Base-by-base conservation (phyloP, 2,797 vertebrate species). In the Toxotes lorentzi region DNA sequence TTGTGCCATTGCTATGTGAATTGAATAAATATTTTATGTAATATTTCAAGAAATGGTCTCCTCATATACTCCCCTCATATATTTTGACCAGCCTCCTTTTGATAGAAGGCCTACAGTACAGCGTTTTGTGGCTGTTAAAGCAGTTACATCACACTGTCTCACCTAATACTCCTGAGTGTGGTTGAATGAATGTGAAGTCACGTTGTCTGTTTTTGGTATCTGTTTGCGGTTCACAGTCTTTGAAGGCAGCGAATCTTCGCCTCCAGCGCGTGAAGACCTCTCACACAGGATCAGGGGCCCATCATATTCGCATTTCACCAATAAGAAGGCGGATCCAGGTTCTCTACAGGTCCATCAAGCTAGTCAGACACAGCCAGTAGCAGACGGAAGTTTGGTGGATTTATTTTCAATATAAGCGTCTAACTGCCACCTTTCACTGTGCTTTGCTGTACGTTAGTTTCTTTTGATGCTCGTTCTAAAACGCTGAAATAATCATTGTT, bases 251-350 rank as follows among this genome's bases (percentile, higher is more conserved):
- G 61, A 0, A 27, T 5, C 48, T 76, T 64, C 5, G 45, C 70
- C 76, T 79, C 3, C 7, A 64, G 78, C 58, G 35, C 32, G 0
- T 51, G 60, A 81, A 83, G 30, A 40, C 73, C 66, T 34, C 77
- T 50, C 66, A 45, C 21, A 35, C 73, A 21, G 57, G 3, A 23
- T 9, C 27, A 58, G 53, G 41, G 53, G 38, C 58, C 11, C 16
- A 54, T 27, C 79, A 7, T 45, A 1, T 50, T 59, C 58, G 32
- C 23, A 30, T 51, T 47, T 63, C 70, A 67, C 92, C 91, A 92
- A 93, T 94, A n/a, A 53, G 62, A 69, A 45, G 38, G 70, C 5
- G n/a, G 66, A 19, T 86, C 30, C 72, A 62, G 35, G 45, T 2
- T 27, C 51, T 8, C n/a, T 23, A 1, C 5, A 35, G 7, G 23